Conservation (phyloP, 2,113 vertebrate species). For the Fulmarus glacialis region DNA sequence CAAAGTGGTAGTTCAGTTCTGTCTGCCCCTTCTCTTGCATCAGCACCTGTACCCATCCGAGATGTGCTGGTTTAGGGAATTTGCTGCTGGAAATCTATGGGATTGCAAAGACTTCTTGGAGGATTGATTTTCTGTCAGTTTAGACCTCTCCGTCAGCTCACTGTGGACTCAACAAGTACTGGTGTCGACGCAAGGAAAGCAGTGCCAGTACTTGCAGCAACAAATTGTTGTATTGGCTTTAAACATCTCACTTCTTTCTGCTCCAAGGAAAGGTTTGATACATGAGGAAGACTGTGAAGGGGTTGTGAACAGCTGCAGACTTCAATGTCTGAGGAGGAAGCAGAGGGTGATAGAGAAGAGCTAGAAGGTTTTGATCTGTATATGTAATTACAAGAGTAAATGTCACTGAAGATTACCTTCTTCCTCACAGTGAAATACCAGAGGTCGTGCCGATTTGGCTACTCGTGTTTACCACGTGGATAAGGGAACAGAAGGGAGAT, state of each 20-base stretch:
- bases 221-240: background rate
- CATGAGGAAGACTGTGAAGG: background rate
- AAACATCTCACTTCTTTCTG: background rate
- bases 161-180: background rate
- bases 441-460: background rate
- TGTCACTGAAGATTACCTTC: background rate
- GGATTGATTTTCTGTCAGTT: background rate
- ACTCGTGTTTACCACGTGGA: background rate
- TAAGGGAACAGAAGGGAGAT: background rate
- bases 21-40: background rate
- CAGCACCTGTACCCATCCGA: background rate
- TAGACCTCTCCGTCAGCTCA: background rate
- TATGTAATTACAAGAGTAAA: background rate
- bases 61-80: background rate
- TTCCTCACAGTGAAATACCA: background rate
- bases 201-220: background rate
- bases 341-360: background rate
- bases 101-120: background rate
- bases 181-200: background rate
- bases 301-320: background rate
- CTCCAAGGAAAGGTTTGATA: background rate
- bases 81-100: background rate
- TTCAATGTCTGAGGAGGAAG: background rate
- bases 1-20: background rate
- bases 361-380: background rate